phyloP scores from a whole-genome alignment of 2,113 vertebrate genomes.

The Chloebia gouldiae region DNA sequence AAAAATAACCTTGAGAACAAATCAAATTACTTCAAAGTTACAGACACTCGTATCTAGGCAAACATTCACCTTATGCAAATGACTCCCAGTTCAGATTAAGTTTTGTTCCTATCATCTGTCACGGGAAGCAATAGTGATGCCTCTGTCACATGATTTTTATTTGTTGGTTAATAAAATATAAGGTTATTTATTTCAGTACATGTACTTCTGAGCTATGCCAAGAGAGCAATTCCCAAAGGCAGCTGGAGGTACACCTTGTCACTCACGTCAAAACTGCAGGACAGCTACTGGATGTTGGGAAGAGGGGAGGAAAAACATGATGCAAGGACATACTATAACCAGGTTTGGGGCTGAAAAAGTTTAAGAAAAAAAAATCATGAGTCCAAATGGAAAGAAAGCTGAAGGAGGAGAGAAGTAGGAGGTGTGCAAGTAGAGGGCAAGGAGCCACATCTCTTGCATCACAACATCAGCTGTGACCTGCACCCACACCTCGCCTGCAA shows the following conservation, averaged over 20 bases:
- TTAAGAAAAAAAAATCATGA: background rate
- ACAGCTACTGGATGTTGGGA: background rate
- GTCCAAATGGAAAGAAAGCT: background rate
- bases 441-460: background rate
- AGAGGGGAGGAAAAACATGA: background rate
- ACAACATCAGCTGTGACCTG: background rate
- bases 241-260: background rate
- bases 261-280: accelerated
- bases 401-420: background rate
- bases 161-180: background rate
- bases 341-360: background rate
- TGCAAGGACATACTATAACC: background rate
- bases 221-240: background rate
- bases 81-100: background rate
- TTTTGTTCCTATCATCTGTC: background rate
- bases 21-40: background rate
- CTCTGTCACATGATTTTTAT: background rate
- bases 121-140: background rate
- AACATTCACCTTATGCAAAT: background rate
- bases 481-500: background rate
- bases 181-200: background rate
- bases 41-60: accelerated
- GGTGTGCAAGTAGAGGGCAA: background rate
- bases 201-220: background rate
- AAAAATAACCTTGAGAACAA: background rate